phyloP scores from a whole-genome alignment of 2,888 invertebrate species.

The Orchesella flavescens region DNA sequence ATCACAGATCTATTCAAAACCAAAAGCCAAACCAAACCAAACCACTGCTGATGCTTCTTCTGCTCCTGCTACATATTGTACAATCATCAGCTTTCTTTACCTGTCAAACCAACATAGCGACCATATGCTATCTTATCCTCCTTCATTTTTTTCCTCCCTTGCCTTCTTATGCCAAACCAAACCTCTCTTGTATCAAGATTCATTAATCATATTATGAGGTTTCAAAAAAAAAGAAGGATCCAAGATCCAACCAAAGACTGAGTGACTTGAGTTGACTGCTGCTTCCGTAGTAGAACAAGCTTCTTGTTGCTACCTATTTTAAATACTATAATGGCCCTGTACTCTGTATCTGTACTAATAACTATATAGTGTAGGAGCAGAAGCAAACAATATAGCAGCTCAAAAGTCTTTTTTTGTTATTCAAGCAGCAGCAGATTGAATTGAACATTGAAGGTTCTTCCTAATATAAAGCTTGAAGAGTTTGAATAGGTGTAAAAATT shows the following conservation, averaged over 20 bases:
- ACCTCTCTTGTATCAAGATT: constrained; percentile 61
- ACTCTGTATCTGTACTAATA: too few relatives aligned
- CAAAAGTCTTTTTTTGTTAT: too few relatives aligned
- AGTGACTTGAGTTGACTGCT: constrained; percentile 60
- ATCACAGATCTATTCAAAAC: constrained; percentile 57
- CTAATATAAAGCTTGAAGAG: not conserved
- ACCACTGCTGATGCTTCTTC: not conserved
- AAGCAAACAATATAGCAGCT: too few relatives aligned
- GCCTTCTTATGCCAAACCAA: constrained; percentile 55
- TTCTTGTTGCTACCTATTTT: not conserved
- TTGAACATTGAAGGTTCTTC: not conserved
- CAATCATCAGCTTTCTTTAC: not conserved
- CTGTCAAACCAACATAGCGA: constrained; percentile 52
- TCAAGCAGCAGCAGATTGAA: too few relatives aligned
- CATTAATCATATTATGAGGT: constrained; percentile 63
- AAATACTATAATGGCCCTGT: too few relatives aligned
- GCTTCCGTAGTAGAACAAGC: constrained; percentile 51
- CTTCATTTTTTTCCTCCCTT: constrained; percentile 42
- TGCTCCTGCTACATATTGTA: constrained; percentile 24
- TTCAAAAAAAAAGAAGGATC: constrained; percentile 52
- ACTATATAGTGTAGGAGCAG: too few relatives aligned
- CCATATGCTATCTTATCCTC: constrained; percentile 49
- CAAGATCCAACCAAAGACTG: constrained; percentile 40
- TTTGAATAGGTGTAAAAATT: constrained; percentile 49
- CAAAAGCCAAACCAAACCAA: not conserved